Evolutionary conservation across 2,113 vertebrate species (phyloP), one percentile per base, ranked within the genome.

Genomic region (Panurus biarmicus): DNA sequence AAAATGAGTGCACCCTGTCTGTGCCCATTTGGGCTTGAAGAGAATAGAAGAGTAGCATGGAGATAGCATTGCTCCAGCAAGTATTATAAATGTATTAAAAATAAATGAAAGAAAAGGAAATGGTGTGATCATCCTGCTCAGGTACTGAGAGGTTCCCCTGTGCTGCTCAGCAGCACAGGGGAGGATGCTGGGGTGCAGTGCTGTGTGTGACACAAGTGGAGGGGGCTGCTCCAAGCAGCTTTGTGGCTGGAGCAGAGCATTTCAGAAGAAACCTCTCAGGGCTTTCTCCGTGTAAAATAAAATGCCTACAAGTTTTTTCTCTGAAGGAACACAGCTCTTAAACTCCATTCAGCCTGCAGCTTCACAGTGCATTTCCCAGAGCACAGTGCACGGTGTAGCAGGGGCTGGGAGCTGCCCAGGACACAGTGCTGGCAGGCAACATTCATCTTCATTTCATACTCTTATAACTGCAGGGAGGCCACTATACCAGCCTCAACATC

Each of bases 51-150:
- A 76, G 50, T 28, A 33, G 31, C 48, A 70, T 33, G 29, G n/a
- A 33, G 29, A 84, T n/a, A 65, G 12, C n/a, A n/a, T n/a, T n/a
- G 5, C 5, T 82, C 56, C 19, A 62, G 38, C 28, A 26, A 1
- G 12, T 10, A 2, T 47, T 57, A 48, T 19, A 50, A 64, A 56
- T 29, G 12, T 10, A 2, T 47, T 57, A 48, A 17, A 50, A 64
- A 56, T 29, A 64, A 54, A 36, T 9, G 45, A 29, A 65, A 78
- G 45, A 33, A 65, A 53, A 48, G 54, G 33, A 45, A 62, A 45
- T 4, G 14, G 15, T 1, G 0, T 0, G 4, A 6, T 56, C 4
- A 3, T 18, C 35, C 56, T 69, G 29, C 35, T 28, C 48, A 47
- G 15, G 47, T n/a, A 1, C 51, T 51, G 31, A 42, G 47, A 58